Conservation (phyloP, 2,888 invertebrate species). For the Stenichneumon culpator region DNA sequence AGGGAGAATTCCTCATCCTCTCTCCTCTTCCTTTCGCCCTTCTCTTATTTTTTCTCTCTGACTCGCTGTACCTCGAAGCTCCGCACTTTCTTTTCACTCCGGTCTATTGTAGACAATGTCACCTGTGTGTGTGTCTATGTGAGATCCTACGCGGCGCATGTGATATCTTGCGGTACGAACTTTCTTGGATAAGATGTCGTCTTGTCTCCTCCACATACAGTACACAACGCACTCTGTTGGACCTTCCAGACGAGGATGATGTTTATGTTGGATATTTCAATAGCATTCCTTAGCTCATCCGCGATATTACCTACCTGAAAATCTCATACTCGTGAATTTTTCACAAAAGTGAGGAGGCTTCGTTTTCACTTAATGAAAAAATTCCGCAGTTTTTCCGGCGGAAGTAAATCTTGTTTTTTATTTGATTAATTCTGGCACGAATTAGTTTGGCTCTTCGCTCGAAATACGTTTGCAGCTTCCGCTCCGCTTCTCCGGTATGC, state of each 20-base stretch:
- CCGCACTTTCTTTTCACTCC: constrained; percentile 58
- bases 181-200: neutral
- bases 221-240: neutral
- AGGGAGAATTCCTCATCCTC: constrained; percentile 51
- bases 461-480: neutral
- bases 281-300: neutral
- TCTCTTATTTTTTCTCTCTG: constrained; percentile 3
- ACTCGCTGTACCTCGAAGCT: constrained; percentile 35
- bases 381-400: neutral
- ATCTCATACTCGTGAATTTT: neutral
- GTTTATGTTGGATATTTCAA: neutral
- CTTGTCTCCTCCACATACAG: neutral
- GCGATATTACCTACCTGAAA: neutral
- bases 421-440: neutral
- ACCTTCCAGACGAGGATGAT: neutral
- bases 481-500: neutral
- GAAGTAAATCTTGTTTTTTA: neutral
- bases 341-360: neutral
- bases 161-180: constrained; percentile 2
- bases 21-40: constrained; percentile 11
- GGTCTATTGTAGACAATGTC: neutral
- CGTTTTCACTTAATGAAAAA: neutral
- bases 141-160: too few species aligned
- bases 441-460: neutral
- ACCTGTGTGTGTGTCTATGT: neutral